Base-by-base conservation (phyloP, 2,113 vertebrate species). In the Malurus cyaneus region DNA sequence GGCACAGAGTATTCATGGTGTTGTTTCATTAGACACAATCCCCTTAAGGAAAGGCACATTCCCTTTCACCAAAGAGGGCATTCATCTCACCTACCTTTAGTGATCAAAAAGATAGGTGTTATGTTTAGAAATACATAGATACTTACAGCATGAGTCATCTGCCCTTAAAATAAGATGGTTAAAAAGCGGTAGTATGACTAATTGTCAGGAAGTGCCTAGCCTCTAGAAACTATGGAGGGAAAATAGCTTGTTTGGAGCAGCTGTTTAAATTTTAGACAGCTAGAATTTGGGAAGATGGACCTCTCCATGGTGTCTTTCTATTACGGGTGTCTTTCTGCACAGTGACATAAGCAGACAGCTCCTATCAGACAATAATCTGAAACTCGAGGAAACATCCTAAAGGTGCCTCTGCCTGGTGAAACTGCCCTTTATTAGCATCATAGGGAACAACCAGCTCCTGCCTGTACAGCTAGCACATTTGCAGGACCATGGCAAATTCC, bases 151-250 rank as follows among this genome's bases (percentile, higher is more conserved):
- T 71, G 78, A 94, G 39, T 91, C 56, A 87, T 57, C 56, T 72
- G 49, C 50, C 23, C 69, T 65, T 80, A 61, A 86, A 89, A 72
- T 28, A 54, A 66, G 34, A n/a, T 23, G 34, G 39, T 65, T 56
- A 73, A 86, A 86, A 73, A 95, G 54, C 84, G 61, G 14, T 25
- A 50, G 39, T 52, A 53, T 47, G 84, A 87, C 57, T 84, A 80
- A 72, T 80, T 84, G 60, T 74, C 70, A 57, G 70, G 56, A 91
- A 84, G 59, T 42, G 49, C 76, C 72, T 32, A 56, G 42, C 57
- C 57, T 80, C 5, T 13, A 25, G 34, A 54, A 66, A 31, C 47
- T 56, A 14, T 6, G 36, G 57, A 90, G 76, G 16, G 53, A 67
- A 86, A 83, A 8, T 15, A 67, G 25, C 9, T 62, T 15, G 28